phyloP scores from a whole-genome alignment of 2,888 invertebrate genomes.

The Noctuana brunneofusca region DNA sequence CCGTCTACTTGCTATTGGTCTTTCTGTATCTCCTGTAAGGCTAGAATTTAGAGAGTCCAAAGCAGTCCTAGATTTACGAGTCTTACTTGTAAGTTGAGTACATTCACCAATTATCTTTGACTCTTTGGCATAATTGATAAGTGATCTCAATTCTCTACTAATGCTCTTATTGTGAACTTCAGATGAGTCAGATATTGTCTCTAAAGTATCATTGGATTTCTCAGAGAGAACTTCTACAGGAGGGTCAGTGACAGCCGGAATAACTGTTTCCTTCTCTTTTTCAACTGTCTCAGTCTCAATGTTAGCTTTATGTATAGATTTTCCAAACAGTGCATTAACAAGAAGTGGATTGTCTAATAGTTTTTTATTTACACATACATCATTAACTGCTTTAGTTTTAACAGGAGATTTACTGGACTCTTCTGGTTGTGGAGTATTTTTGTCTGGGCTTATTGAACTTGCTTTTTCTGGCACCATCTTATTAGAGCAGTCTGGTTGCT shows the following conservation, averaged over 20 bases:
- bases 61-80: slow-evolving; percentile 69
- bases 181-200: slow-evolving; percentile 52
- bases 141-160: slow-evolving; percentile 83
- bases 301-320: background rate
- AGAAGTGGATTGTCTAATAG: slow-evolving; percentile 9
- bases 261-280: background rate
- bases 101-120: slow-evolving; percentile 85
- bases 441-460: background rate
- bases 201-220: slow-evolving; percentile 57
- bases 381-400: background rate
- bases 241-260: slow-evolving; percentile 23
- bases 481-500: background rate
- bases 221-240: slow-evolving; percentile 45
- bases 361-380: background rate
- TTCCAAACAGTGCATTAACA: slow-evolving; percentile 6
- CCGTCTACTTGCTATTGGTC: slow-evolving; percentile 56
- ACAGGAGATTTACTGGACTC: slow-evolving; percentile 10
- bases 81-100: slow-evolving; percentile 78
- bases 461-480: background rate
- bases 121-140: slow-evolving; percentile 86
- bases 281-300: background rate
- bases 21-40: slow-evolving; percentile 65
- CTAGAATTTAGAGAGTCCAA: slow-evolving; percentile 74
- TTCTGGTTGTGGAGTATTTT: slow-evolving; percentile 39
- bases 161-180: slow-evolving; percentile 73